Evolutionary conservation across 2,888 invertebrate genomes (phyloP), one percentile per base, ranked within the genome.

Genomic region (Synanthedon andrenaeformis): DNA sequence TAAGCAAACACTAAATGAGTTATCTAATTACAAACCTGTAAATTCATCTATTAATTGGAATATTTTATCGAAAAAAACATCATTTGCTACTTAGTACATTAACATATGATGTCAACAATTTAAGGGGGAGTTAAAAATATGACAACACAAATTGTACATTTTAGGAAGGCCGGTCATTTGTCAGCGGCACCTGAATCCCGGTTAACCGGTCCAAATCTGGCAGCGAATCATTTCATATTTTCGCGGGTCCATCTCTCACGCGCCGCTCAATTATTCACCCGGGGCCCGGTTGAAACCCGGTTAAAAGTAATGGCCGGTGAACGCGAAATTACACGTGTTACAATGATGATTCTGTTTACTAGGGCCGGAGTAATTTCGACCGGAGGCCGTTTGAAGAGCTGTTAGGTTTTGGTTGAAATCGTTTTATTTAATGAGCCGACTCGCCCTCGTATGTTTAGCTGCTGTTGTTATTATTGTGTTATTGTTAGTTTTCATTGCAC

Each of bases 281-380:
- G 70, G 66, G 69, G 50, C 19, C 55, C 53, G 48, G 51, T 55
- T 53, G 17, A 19, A 49, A 12, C 49, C 76, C 75, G 72, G 72
- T 70, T 70, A 70, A 72, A 82, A 81, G 82, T 83, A 82, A 85
- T 79, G 82, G 72, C 74, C 79, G 78, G 77, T 77, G 78, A 76
- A 78, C 70, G 74, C 69, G 74, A 78, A 78, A 80, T 82, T 82
- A 82, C 84, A 81, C 80, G 79, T 82, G 80, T 79, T 74, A 82
- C 82, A 78, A 83, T 82, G 79, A 80, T 81, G 74, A 77, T 79
- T 69, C 70, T 77, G 82, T 81, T 82, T 79, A 78, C 78, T 71
- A 74, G 66, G 56, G 61, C 14, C 23, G 48, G 35, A 35, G n/a
- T n/a, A 35, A 51, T 17, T 35, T 28, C 51, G 14, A n/a, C 19